Base-by-base conservation (phyloP, 2,113 vertebrate genomes). In the Dipodomys spectabilis region DNA sequence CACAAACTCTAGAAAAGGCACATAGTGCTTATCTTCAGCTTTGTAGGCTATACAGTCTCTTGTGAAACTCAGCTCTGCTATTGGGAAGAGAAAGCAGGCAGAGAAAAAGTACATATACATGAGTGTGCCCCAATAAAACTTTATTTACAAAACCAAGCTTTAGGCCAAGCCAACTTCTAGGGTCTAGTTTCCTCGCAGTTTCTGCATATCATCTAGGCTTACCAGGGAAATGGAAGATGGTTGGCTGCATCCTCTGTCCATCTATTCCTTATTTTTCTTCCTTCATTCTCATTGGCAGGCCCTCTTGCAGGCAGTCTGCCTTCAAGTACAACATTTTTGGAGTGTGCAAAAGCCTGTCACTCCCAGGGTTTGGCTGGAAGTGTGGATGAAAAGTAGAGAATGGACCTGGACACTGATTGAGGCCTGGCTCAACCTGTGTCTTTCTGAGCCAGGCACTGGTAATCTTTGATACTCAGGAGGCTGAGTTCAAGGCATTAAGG, bases 61-160 rank as follows among this genome's bases (percentile, higher is more conserved):
- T 65, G 62, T 12, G 16, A 35, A 27, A 0, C 49, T 83, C n/a
- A 30, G 15, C 8, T 83, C 62, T 79, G 74, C 13, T 30, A 2
- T 27, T 10, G 9, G 8, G 5, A 67, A 45, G 53, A 1, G 6
- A 73, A 78, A 77, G 74, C 19, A 53, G 25, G 44, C 49, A 27
- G 28, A 49, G 35, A 64, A 35, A 7, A 0, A 32, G 68, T 18
- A 11, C 20, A 6, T 45, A 25, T 39, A 22, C 0, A 0, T 49
- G 67, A 7, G 35, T 60, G 1, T 78, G 73, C 62, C 32, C 57
- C 72, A 62, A 4, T 93, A 93, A 94, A 91, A 60, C 81, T 73
- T 94, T 74, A n/a, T 81, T 82, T 53, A 78, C 57, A 57, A 44
- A 82, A 60, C 15, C 65, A 81, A 57, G 44, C 0, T 1, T 15